Conservation (phyloP, 1,140 invertebrate species). For the Ylistrum balloti region DNA sequence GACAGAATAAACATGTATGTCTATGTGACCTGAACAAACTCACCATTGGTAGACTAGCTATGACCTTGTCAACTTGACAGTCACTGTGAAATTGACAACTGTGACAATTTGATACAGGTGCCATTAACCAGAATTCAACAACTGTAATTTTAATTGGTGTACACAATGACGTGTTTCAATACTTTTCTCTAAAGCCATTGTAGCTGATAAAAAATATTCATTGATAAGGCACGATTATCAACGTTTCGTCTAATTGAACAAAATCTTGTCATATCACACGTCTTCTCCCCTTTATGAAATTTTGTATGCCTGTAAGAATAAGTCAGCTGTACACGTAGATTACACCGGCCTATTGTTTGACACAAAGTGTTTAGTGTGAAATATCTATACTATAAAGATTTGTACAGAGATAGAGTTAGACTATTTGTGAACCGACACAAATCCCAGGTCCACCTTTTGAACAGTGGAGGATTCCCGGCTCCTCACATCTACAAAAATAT, state of each 20-base stretch:
- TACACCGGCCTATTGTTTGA: too few relatives aligned
- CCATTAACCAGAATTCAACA: background rate
- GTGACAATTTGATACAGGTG: background rate
- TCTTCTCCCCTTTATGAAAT: background rate
- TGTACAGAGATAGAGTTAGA: background rate
- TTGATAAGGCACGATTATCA: background rate
- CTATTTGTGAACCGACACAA: background rate
- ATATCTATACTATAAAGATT: too few relatives aligned
- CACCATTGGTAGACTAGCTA: background rate
- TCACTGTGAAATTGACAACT: background rate
- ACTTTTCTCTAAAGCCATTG: background rate
- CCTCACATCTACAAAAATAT: background rate
- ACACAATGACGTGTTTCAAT: background rate
- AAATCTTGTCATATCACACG: background rate
- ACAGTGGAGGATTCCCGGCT: background rate
- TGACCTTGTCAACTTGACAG: slow-evolving; percentile 13
- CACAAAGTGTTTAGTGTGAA: too few relatives aligned
- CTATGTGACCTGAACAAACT: background rate
- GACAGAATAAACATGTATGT: slow-evolving; percentile 1
- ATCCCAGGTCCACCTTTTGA: background rate
- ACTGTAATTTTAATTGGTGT: background rate
- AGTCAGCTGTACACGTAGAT: too few relatives aligned
- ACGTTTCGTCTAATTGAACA: background rate
- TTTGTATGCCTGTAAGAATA: background rate
- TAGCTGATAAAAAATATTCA: background rate